phyloP scores from a whole-genome alignment of 2,888 invertebrate species.

The Drosophila atroscutellata region DNA sequence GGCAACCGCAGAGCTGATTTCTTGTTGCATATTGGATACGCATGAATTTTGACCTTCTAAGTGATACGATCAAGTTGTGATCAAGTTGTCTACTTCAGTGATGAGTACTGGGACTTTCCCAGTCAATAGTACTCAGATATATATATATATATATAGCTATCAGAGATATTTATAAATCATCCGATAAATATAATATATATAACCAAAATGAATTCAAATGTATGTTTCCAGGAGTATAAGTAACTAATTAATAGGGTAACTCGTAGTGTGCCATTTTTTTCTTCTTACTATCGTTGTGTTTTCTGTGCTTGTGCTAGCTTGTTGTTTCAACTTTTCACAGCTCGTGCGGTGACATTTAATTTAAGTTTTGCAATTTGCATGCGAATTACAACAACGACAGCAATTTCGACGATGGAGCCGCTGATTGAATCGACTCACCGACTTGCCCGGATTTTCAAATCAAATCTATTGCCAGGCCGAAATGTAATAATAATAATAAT shows the following conservation, averaged over 20 bases:
- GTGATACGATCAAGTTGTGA: not conserved
- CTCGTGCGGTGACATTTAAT: constrained; percentile 67
- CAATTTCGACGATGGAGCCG: constrained; percentile 17
- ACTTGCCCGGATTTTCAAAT: constrained; percentile 32
- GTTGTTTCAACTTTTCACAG: constrained; percentile 30
- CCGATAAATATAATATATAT: no score
- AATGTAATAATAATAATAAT: constrained; percentile 16
- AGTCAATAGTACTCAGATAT: not conserved
- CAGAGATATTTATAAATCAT: not conserved
- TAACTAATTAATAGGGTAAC: not conserved
- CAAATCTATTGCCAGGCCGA: constrained; percentile 49
- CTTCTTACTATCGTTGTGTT: not conserved
- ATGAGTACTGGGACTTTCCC: not conserved
- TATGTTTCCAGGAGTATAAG: not conserved
- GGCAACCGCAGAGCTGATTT: constrained; percentile 7
- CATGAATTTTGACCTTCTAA: not conserved
- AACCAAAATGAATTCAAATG: not conserved
- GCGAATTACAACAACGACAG: constrained; percentile 51
- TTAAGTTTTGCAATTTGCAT: constrained; percentile 77
- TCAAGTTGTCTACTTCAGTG: no score
- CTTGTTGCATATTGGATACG: not conserved
- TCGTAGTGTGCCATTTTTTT: not conserved
- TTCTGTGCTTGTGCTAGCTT: not conserved
- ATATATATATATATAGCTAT: not conserved
- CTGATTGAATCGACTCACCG: constrained; percentile 56